A percentile compares a stretch with the other conserved stretches of the same genome.
phyloP scores from a whole-genome alignment of 2,797 vertebrate species.

The Schizopygopsis pylzovi region DNA sequence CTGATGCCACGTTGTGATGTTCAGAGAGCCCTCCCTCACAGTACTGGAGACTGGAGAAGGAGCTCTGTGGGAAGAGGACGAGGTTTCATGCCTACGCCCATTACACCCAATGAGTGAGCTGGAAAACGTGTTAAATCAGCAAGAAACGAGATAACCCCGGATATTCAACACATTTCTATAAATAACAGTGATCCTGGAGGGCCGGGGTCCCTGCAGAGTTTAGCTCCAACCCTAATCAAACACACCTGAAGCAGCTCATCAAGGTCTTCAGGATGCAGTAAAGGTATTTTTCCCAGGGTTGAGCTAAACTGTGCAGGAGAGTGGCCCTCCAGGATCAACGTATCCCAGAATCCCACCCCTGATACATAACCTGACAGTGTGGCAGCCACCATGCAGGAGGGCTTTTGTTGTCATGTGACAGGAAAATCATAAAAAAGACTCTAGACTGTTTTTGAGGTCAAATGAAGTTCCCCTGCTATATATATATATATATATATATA shows the following conservation, averaged over 20 bases:
- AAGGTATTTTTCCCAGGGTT: no score
- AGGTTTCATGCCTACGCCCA: conserved; percentile 40
- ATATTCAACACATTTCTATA: background rate
- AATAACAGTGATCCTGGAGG: no score
- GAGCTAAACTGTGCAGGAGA: no score
- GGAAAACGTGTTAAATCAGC: background rate
- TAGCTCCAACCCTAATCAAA: no score
- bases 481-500: no score
- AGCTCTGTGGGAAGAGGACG: conserved; percentile 35
- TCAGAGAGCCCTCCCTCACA: conserved; percentile 71
- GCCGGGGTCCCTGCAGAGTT: no score
- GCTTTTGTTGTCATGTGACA: background rate
- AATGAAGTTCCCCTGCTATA: background rate
- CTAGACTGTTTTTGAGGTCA: background rate
- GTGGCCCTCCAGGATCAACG: no score
- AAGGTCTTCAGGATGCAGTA: no score
- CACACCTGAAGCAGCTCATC: no score
- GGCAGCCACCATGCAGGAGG: background rate
- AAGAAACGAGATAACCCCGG: background rate
- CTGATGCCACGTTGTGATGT: conserved; percentile 80
- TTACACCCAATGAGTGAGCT: conserved; percentile 56
- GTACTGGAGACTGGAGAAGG: conserved; percentile 53
- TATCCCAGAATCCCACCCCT: no score
- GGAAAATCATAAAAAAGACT: background rate
- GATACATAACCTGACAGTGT: background rate